Conservation (phyloP, 2,797 vertebrate species). For the Clarias fuscus region DNA sequence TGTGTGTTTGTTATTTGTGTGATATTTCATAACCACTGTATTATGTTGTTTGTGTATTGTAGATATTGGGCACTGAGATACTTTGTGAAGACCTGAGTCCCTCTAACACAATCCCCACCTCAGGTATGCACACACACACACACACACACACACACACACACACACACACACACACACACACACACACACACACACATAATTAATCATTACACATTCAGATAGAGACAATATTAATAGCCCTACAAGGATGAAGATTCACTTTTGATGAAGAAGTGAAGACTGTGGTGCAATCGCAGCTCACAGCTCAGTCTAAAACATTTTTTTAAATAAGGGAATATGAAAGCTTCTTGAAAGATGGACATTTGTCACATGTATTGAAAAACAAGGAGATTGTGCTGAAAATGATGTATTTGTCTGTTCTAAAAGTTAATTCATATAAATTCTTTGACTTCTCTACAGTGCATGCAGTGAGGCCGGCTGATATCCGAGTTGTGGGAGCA, state of each 20-base stretch:
- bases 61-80: slow-evolving; percentile 34
- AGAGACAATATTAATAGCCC: not conserved
- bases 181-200: not conserved
- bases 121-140: slow-evolving; percentile 24
- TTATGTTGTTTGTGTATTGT: slow-evolving; percentile 26
- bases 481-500: slow-evolving; percentile 32
- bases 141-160: not conserved
- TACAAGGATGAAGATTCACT: no score
- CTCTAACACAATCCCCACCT: slow-evolving; percentile 30
- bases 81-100: slow-evolving; percentile 24
- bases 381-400: no score
- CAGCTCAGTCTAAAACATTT: no score
- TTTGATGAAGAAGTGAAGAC: no score
- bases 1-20: not conserved
- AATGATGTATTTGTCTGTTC: no score
- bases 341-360: no score
- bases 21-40: not conserved
- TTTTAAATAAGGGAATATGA: no score
- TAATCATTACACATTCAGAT: not conserved
- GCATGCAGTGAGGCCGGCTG: slow-evolving; percentile 33
- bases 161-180: slow-evolving; percentile 2
- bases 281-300: no score
- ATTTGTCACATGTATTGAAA: no score
- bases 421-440: no score
- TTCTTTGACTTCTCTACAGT: not conserved